These are phyloP conservation scores for Chaunax sp. DNA, from an alignment of 2,797 vertebrate species.

Conservation along the genomic window DNA sequence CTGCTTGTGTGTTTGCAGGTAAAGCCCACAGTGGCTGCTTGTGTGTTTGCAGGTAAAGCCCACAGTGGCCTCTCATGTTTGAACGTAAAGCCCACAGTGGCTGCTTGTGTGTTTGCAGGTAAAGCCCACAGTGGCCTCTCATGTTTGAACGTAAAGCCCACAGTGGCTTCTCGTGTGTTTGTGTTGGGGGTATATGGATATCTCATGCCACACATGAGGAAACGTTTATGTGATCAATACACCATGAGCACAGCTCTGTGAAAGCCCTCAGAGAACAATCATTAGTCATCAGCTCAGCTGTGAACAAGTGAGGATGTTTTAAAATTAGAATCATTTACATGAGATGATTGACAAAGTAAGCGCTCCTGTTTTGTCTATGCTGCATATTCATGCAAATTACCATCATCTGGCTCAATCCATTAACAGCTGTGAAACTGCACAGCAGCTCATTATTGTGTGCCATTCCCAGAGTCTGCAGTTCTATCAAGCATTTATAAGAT, in stretches of 20 bases:
- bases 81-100: too few relatives aligned
- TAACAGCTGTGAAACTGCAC: slow-evolving; percentile 35
- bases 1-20: too few relatives aligned
- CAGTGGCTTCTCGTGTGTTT: slow-evolving; percentile 24
- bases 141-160: too few relatives aligned
- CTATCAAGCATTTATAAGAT: slow-evolving; percentile 25
- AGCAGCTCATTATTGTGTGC: slow-evolving; percentile 20
- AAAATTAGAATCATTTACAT: slow-evolving; percentile 60
- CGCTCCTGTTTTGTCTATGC: slow-evolving; percentile 23
- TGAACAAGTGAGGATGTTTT: slow-evolving; percentile 46
- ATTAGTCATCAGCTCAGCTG: slow-evolving; percentile 47
- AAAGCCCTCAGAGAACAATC: slow-evolving; percentile 13
- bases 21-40: too few relatives aligned
- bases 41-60: too few relatives aligned
- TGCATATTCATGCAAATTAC: slow-evolving; percentile 47
- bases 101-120: too few relatives aligned
- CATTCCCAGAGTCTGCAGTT: neutral
- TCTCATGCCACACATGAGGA: slow-evolving; percentile 19
- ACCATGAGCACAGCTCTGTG: slow-evolving; percentile 12
- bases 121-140: too few relatives aligned
- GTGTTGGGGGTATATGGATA: slow-evolving; percentile 39
- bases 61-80: too few relatives aligned
- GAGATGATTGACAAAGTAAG: slow-evolving; percentile 54
- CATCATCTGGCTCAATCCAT: slow-evolving; percentile 32
- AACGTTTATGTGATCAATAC: slow-evolving; percentile 56